Evolutionary conservation across 2,113 vertebrate genomes (phyloP).

Genomic region (Tichodroma muraria): DNA sequence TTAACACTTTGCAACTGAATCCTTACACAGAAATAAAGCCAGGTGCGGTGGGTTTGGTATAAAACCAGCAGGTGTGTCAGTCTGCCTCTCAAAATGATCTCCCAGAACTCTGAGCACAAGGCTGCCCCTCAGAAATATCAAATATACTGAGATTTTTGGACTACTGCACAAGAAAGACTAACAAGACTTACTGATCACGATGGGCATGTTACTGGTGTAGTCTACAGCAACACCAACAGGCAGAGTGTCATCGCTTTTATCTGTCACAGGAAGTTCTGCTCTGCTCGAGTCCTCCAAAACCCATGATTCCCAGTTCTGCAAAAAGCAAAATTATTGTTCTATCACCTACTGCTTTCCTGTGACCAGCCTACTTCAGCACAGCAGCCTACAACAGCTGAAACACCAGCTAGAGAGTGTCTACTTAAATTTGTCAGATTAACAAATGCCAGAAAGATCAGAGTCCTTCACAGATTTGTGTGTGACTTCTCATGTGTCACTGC

Average conservation of each 20-base stretch:
- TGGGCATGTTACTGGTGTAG: constrained; percentile 83
- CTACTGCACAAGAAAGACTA: not conserved
- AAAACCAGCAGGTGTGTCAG: not conserved
- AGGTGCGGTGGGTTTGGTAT: not conserved
- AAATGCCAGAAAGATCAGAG: not conserved
- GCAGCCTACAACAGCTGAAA: not conserved
- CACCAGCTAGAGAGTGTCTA: not conserved
- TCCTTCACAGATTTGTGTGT: not conserved
- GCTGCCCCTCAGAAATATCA: not conserved
- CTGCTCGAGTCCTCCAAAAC: constrained; percentile 88
- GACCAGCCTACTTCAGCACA: not conserved
- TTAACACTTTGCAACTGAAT: not conserved
- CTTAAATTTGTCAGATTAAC: not conserved
- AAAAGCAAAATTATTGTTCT: not conserved
- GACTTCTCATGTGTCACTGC: not conserved
- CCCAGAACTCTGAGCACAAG: not conserved
- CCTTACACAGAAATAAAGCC: not conserved
- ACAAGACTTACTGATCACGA: constrained; percentile 80
- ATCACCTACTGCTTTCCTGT: not conserved
- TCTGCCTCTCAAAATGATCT: not conserved
- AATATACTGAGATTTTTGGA: not conserved
- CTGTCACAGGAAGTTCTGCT: constrained; percentile 88
- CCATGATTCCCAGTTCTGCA: constrained; percentile 92
- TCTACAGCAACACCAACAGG: constrained; percentile 89
- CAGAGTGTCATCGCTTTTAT: constrained; percentile 88